phyloP scores from a whole-genome alignment of 2,888 invertebrate genomes.

The Trachelus stipa region DNA sequence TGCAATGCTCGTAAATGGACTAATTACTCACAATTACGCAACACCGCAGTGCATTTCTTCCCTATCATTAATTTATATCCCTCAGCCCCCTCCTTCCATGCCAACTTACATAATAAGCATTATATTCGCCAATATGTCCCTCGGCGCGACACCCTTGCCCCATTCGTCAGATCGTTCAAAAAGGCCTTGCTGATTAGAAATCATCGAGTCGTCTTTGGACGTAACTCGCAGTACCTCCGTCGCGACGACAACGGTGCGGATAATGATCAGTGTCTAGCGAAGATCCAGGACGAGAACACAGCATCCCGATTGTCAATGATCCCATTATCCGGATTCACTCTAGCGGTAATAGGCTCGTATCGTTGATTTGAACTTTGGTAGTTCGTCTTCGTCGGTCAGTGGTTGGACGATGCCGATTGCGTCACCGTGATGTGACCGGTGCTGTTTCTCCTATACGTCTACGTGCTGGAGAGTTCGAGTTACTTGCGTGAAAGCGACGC shows the following conservation, averaged over 20 bases:
- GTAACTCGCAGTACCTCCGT: background rate
- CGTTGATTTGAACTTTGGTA: conserved; percentile 34
- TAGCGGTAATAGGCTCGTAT: conserved; percentile 38
- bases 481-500: background rate
- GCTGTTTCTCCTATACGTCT: conserved; percentile 29
- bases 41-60: conserved; percentile 38
- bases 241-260: background rate
- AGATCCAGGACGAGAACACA: background rate
- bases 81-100: conserved; percentile 34
- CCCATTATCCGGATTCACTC: conserved; percentile 26
- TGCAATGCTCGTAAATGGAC: conserved; percentile 50
- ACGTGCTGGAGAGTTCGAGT: conserved; percentile 2
- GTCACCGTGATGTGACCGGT: conserved; percentile 35
- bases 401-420: conserved; percentile 38
- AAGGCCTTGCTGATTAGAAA: background rate
- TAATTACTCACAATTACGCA: conserved; percentile 57
- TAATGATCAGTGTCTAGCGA: background rate
- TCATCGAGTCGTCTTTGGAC: background rate
- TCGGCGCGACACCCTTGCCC: background rate
- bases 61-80: conserved; percentile 43
- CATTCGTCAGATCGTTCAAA: background rate
- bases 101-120: conserved; percentile 41
- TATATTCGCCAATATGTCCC: conserved; percentile 29
- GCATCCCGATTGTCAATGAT: background rate
- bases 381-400: conserved; percentile 33